Conservation (phyloP, 2,113 vertebrate genomes). For the Hypomesus transpacificus region DNA sequence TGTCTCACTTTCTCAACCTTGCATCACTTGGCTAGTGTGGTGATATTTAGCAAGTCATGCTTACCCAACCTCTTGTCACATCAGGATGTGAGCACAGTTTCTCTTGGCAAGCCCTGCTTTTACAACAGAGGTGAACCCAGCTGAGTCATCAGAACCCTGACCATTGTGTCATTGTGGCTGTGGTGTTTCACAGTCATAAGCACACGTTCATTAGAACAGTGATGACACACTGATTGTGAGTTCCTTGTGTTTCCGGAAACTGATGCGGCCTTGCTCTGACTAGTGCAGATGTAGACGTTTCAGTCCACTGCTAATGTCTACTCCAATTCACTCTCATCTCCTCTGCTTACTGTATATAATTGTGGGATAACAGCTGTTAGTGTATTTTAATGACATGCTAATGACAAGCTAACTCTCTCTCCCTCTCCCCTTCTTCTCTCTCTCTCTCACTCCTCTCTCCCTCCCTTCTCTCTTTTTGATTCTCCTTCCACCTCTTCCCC, state of each 20-base stretch:
- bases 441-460: background rate
- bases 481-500: background rate
- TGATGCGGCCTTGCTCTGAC: too few relatives aligned
- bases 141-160: constrained; percentile 41
- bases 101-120: constrained; percentile 19
- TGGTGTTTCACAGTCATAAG: background rate
- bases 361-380: too few relatives aligned
- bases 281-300: too few relatives aligned
- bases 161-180: background rate
- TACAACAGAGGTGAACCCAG: constrained; percentile 4
- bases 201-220: background rate
- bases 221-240: background rate
- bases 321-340: too few relatives aligned
- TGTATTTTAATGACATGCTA: too few relatives aligned
- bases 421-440: background rate
- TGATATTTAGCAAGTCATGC: constrained; percentile 63
- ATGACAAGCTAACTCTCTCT: constrained; percentile 7
- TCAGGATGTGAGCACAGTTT: background rate
- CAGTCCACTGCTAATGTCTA: too few relatives aligned
- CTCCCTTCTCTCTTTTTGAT: background rate
- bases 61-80: constrained; percentile 35
- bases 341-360: too few relatives aligned
- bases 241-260: too few relatives aligned
- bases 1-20: constrained; percentile 9
- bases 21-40: constrained; percentile 16